Evolutionary conservation across 2,797 vertebrate species (phyloP).

Genomic region (Gadopsis marmoratus): DNA sequence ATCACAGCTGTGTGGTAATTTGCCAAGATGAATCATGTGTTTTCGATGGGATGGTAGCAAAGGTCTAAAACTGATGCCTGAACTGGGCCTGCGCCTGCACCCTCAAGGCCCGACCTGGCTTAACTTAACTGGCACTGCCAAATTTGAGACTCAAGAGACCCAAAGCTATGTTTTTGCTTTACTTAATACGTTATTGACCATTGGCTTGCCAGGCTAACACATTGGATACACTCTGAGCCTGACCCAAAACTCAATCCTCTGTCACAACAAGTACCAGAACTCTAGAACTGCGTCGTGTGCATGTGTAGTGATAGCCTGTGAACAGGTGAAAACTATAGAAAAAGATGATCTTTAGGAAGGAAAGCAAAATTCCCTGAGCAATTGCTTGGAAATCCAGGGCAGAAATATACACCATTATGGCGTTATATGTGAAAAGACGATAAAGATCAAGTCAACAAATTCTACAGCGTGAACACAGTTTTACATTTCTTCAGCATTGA

Average conservation of each 20-base stretch:
- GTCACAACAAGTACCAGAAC: not conserved
- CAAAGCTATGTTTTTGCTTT: not conserved
- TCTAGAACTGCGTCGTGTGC: not conserved
- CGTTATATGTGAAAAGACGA: not conserved
- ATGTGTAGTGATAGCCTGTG: not conserved
- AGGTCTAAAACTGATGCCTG: too few species aligned
- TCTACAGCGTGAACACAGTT: not conserved
- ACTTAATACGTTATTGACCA: not conserved
- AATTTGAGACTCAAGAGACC: not conserved
- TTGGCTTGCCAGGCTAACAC: too few species aligned
- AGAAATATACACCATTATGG: not conserved
- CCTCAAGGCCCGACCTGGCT: too few species aligned
- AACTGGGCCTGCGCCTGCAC: too few species aligned
- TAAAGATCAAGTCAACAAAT: not conserved
- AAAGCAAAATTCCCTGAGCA: not conserved
- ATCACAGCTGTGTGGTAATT: not conserved
- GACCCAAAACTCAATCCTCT: too few species aligned
- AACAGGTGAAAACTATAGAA: not conserved
- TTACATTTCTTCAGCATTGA: not conserved
- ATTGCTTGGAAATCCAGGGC: not conserved
- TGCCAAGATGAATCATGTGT: not conserved
- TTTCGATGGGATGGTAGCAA: not conserved
- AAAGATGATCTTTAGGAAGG: not conserved
- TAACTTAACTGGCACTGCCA: too few species aligned
- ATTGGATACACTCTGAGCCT: too few species aligned